Evolutionary conservation across 2,113 vertebrate genomes (phyloP).

Genomic region (Cyprinodon variegatus): DNA sequence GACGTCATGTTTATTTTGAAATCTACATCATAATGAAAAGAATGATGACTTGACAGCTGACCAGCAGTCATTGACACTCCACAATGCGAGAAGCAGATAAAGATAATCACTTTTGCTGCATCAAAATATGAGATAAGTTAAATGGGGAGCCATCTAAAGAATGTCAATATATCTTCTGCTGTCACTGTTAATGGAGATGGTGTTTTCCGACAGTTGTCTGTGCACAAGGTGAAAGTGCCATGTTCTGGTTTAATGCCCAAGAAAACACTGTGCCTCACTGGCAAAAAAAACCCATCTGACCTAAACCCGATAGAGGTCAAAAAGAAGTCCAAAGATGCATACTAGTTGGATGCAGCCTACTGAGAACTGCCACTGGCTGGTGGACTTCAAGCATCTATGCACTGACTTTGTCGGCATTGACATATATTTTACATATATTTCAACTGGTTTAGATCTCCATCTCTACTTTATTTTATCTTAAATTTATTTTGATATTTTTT

Average conservation of each 20-base stretch:
- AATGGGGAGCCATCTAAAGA: too few relatives aligned
- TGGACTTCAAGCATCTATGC: neutral
- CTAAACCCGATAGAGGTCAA: neutral
- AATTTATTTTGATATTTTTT: neutral
- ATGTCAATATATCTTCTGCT: neutral
- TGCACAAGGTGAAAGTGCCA: neutral
- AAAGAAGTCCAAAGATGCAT: neutral
- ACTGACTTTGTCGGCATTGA: too few relatives aligned
- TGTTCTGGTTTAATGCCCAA: neutral
- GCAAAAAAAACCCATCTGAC: neutral
- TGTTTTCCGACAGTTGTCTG: neutral
- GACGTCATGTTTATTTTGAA: too few relatives aligned
- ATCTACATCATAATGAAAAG: too few relatives aligned
- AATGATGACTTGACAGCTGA: too few relatives aligned
- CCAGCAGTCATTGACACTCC: too few relatives aligned
- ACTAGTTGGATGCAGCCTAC: neutral
- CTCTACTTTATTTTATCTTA: too few relatives aligned
- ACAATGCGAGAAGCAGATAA: too few relatives aligned
- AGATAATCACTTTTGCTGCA: too few relatives aligned
- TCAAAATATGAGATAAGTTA: too few relatives aligned
- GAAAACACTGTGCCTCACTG: neutral
- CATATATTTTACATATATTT: too few relatives aligned
- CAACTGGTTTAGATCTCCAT: too few relatives aligned
- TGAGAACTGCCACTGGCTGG: neutral
- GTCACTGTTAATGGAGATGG: neutral